A percentile compares a stretch with the other conserved stretches of the same genome.
Evolutionary conservation across 1,140 invertebrate species (phyloP).

Genomic region (Chrysomallon squamiferum): DNA sequence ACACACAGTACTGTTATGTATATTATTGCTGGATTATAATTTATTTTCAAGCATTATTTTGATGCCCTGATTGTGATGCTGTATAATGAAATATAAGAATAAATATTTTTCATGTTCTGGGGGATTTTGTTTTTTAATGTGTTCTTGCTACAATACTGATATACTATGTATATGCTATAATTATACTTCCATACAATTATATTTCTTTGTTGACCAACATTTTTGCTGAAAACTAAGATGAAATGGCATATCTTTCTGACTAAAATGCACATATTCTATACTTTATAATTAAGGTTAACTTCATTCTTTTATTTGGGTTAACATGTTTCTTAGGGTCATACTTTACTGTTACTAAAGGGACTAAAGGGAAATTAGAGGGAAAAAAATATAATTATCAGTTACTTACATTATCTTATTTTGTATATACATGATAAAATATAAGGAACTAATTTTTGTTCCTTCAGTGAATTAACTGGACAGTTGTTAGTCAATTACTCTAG

Average conservation of each 20-base stretch:
- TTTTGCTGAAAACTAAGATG: too few species aligned
- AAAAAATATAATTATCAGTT: neutral
- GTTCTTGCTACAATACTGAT: neutral
- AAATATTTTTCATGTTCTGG: neutral
- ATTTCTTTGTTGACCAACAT: too few species aligned
- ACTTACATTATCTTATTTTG: too few species aligned
- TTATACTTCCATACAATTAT: too few species aligned
- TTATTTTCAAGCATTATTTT: neutral
- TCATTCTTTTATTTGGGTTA: neutral
- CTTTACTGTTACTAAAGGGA: too few species aligned
- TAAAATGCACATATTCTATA: too few species aligned
- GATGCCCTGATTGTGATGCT: neutral
- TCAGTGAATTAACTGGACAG: too few species aligned
- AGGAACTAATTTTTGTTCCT: too few species aligned
- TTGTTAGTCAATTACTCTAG: neutral
- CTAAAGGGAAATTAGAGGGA: neutral
- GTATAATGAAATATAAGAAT: neutral
- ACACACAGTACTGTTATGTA: neutral
- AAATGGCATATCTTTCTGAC: too few species aligned
- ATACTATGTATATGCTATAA: too few species aligned
- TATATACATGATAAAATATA: too few species aligned
- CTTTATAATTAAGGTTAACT: neutral
- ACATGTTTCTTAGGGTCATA: neutral
- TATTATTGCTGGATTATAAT: neutral
- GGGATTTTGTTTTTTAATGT: neutral